Evolutionary conservation across 2,888 invertebrate species (phyloP).

Genomic region (Morpho achilles): DNA sequence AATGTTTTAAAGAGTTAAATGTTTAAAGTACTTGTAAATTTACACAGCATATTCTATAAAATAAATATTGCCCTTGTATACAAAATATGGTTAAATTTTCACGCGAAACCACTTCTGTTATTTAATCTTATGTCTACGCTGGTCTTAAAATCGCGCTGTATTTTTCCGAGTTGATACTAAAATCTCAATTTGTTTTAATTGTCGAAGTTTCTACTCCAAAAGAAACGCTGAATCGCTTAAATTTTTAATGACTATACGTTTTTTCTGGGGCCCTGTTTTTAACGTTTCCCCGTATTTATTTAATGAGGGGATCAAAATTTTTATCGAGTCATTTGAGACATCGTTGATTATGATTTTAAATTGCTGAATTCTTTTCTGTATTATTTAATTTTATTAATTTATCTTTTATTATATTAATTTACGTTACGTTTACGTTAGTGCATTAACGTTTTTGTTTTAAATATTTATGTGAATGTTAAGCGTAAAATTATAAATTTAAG

Average conservation of each 20-base stretch:
- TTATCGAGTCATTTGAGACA: conserved; percentile 7
- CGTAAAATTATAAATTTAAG: too few species aligned
- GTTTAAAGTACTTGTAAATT: too few species aligned
- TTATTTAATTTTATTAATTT: too few species aligned
- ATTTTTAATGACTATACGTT: conserved; percentile 19
- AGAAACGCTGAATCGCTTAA: conserved; percentile 17
- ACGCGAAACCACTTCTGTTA: too few species aligned
- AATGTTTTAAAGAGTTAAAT: too few species aligned
- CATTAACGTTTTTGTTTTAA: too few species aligned
- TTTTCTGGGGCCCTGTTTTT: conserved; percentile 3
- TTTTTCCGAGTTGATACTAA: conserved; percentile 14
- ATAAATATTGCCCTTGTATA: too few species aligned
- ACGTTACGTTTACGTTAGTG: too few species aligned
- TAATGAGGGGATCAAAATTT: conserved; percentile 11
- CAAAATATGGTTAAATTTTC: too few species aligned
- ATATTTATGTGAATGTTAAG: too few species aligned
- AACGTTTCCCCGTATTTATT: conserved; percentile 7
- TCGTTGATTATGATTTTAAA: conserved; percentile 1
- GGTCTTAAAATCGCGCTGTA: background rate
- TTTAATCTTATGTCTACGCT: background rate
- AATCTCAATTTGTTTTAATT: conserved; percentile 31
- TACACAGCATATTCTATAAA: too few species aligned
- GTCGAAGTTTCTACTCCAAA: conserved; percentile 26
- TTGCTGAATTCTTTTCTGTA: background rate
- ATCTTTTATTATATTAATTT: too few species aligned